Evolutionary conservation across 2,888 invertebrate genomes (phyloP).

Genomic region (Napeogenes sylphis): DNA sequence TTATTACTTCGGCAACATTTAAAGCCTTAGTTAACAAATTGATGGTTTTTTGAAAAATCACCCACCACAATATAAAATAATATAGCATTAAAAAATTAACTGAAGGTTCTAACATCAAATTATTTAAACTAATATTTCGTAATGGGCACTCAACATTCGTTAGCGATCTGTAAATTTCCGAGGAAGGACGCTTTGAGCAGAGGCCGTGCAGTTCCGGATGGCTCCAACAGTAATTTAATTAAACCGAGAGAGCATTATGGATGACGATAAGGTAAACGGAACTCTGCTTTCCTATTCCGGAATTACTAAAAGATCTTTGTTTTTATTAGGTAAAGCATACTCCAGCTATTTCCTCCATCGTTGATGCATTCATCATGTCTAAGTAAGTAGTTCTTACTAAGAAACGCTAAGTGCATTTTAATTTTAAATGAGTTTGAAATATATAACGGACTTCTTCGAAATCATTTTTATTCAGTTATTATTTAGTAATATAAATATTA

Average conservation of each 20-base stretch:
- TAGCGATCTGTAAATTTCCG: constrained; percentile 23
- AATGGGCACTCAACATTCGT: constrained; percentile 2
- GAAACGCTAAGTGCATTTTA: constrained; percentile 8
- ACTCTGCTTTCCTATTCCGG: constrained; percentile 40
- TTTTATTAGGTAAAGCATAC: constrained; percentile 29
- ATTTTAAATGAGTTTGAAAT: neutral
- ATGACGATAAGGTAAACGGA: constrained; percentile 52
- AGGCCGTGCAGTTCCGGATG: constrained; percentile 47
- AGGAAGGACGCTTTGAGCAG: constrained; percentile 40
- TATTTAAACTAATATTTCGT: neutral
- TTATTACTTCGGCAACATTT: too few relatives aligned
- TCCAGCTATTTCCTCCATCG: constrained; percentile 14
- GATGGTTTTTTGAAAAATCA: too few relatives aligned
- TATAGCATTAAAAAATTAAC: neutral
- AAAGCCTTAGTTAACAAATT: too few relatives aligned
- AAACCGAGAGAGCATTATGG: constrained; percentile 57
- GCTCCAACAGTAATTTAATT: constrained; percentile 62
- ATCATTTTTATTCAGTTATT: neutral
- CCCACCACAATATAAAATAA: too few relatives aligned
- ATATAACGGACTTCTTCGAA: neutral
- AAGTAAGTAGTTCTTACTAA: constrained; percentile 10
- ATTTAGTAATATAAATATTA: neutral
- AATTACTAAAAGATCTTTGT: constrained; percentile 35
- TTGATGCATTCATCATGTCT: constrained; percentile 14
- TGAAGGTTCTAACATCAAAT: neutral